A percentile compares a stretch with the other conserved stretches of the same genome.
Conservation (phyloP, 2,113 vertebrate genomes). For the Columba janthina region DNA sequence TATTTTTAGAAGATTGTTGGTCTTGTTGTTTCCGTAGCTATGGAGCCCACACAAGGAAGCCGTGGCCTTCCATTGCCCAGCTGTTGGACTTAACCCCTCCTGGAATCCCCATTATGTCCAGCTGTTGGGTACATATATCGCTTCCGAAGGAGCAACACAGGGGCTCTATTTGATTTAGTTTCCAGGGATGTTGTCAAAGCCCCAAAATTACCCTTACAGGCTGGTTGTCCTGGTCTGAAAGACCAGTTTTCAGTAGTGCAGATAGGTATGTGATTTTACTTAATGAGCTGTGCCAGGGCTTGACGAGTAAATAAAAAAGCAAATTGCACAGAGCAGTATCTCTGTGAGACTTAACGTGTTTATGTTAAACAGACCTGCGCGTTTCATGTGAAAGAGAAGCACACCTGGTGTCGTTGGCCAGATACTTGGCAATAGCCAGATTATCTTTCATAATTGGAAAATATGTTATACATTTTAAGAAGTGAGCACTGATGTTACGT, state of each 20-base stretch:
- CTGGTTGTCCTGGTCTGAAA: background rate
- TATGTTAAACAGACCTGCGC: background rate
- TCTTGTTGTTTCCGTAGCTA: slow-evolving; percentile 82
- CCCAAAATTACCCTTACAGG: background rate
- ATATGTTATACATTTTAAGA: background rate
- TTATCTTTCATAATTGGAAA: background rate
- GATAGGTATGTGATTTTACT: background rate
- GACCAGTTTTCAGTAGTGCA: background rate
- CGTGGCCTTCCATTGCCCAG: slow-evolving; percentile 78
- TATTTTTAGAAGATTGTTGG: slow-evolving; percentile 79
- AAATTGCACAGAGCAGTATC: background rate
- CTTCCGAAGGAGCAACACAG: background rate
- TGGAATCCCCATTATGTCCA: slow-evolving; percentile 84
- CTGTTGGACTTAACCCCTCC: slow-evolving; percentile 78
- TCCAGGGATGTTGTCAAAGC: background rate
- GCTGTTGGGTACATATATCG: slow-evolving; percentile 68
- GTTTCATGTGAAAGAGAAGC: background rate
- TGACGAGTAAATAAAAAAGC: background rate
- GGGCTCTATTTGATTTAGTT: background rate
- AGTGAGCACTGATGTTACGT: accelerated
- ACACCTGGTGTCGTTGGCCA: background rate
- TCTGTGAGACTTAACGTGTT: background rate
- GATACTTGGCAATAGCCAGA: background rate
- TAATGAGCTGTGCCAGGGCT: background rate
- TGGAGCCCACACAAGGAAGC: slow-evolving; percentile 77